phyloP scores from a whole-genome alignment of 2,888 invertebrate species.

The Aspidapion aeneum region DNA sequence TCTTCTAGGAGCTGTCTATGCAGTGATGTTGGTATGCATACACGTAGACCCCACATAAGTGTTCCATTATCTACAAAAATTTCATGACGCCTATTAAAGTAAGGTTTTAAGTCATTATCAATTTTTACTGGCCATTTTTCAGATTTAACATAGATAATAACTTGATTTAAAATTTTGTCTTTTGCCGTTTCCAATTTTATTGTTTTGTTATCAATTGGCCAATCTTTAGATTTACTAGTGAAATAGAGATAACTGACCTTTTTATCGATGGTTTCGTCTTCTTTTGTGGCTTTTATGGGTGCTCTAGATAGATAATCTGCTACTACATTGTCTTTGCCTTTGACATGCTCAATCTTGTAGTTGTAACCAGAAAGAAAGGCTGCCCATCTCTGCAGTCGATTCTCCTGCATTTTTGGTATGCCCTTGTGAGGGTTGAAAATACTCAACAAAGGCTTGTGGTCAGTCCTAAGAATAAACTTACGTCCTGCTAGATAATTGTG shows the following conservation, averaged over 20 bases:
- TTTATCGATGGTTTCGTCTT: neutral
- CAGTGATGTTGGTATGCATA: neutral
- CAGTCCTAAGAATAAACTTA: conserved; percentile 18
- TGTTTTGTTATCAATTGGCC: neutral
- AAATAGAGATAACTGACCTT: too few species aligned
- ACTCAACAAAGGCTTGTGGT: conserved; percentile 18
- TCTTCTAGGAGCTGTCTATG: neutral
- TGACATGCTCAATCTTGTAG: neutral
- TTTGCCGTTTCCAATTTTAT: neutral
- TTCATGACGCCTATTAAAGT: neutral
- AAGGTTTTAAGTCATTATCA: neutral
- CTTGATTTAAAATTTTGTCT: neutral
- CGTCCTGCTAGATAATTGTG: too few species aligned
- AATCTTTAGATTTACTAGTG: too few species aligned
- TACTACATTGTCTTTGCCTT: neutral
- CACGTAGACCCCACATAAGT: neutral
- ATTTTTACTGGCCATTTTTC: too few species aligned
- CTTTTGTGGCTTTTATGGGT: neutral
- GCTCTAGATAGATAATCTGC: neutral
- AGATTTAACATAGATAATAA: neutral
- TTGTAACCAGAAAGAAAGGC: neutral
- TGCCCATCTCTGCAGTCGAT: neutral
- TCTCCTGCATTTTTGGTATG: neutral
- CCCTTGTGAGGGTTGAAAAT: neutral
- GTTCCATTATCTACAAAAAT: neutral